Conservation (phyloP, 2,888 invertebrate genomes). For the Zygaena filipendulae region DNA sequence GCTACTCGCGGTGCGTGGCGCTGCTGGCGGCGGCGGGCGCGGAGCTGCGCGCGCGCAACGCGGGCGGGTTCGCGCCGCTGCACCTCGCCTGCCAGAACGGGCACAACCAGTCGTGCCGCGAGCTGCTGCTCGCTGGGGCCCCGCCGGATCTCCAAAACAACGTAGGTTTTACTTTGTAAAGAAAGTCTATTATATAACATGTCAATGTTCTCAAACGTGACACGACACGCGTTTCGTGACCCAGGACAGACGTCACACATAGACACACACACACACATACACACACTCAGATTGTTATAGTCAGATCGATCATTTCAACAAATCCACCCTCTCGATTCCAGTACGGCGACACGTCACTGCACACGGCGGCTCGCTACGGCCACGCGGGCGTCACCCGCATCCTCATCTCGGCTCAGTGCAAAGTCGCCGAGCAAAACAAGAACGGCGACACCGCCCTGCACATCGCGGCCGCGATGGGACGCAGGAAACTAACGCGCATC, state of each 20-base stretch:
- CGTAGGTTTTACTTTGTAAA: constrained; percentile 67
- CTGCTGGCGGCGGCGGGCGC: constrained; percentile 73
- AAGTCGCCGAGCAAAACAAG: constrained; percentile 91
- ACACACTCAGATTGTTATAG: too few species aligned
- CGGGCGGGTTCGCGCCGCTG: constrained; percentile 92
- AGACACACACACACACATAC: too few species aligned
- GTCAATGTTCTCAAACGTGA: constrained; percentile 7
- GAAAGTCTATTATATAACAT: constrained; percentile 2
- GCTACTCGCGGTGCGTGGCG: constrained; percentile 87
- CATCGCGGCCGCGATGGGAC: constrained; percentile 93
- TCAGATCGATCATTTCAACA: too few species aligned
- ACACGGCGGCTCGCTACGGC: constrained; percentile 95
- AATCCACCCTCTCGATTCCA: too few species aligned
- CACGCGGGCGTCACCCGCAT: constrained; percentile 96
- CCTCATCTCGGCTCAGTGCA: constrained; percentile 88
- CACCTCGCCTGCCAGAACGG: constrained; percentile 97
- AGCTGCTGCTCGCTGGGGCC: constrained; percentile 87
- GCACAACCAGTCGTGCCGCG: constrained; percentile 93
- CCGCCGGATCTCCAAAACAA: constrained; percentile 92
- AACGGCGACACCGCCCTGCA: constrained; percentile 96
- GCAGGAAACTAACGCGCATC: constrained; percentile 90
- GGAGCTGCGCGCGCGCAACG: constrained; percentile 75
- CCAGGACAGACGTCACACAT: too few species aligned
- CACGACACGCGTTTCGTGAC: too few species aligned
- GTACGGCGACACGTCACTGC: constrained; percentile 95